phyloP scores from a whole-genome alignment of 1,140 invertebrate genomes.

The Drosophila sproati region DNA sequence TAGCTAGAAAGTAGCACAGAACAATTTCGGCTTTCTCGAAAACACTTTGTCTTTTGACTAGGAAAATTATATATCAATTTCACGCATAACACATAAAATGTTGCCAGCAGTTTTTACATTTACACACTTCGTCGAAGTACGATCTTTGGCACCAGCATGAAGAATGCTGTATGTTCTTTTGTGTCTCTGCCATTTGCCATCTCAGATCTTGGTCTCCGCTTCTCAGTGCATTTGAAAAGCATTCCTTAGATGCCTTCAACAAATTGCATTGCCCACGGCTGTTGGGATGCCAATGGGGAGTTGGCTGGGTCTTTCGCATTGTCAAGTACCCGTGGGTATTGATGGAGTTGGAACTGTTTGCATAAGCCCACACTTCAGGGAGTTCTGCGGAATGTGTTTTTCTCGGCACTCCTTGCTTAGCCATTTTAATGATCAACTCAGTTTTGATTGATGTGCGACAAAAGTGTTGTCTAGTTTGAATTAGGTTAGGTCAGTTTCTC shows the following conservation, averaged over 20 bases:
- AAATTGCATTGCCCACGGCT: slow-evolving; percentile 65
- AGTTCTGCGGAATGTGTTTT: slow-evolving; percentile 32
- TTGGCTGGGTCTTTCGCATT: slow-evolving; percentile 23
- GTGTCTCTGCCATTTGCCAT: slow-evolving; percentile 17
- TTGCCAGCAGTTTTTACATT: slow-evolving; percentile 1
- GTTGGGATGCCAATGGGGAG: slow-evolving; percentile 36
- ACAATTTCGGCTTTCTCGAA: not conserved
- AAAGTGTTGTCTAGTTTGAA: not conserved
- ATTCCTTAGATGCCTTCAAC: slow-evolving; percentile 54
- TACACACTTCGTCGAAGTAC: not conserved
- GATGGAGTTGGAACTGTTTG: slow-evolving; percentile 18
- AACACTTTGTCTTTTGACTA: not conserved
- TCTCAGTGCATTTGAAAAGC: slow-evolving; percentile 41
- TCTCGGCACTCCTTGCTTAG: slow-evolving; percentile 28
- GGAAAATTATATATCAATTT: slow-evolving; percentile 16
- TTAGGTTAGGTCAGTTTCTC: slow-evolving; percentile 39
- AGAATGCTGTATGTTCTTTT: not conserved
- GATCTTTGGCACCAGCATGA: not conserved
- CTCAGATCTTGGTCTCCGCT: slow-evolving; percentile 3
- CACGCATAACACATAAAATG: slow-evolving; percentile 10
- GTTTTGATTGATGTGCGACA: not conserved
- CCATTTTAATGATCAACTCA: slow-evolving; percentile 30
- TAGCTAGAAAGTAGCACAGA: not conserved
- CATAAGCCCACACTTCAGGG: slow-evolving; percentile 19
- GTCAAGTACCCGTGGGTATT: slow-evolving; percentile 42